phyloP scores from a whole-genome alignment of 1,140 invertebrate genomes.

The Meloidogyne chitwoodi region DNA sequence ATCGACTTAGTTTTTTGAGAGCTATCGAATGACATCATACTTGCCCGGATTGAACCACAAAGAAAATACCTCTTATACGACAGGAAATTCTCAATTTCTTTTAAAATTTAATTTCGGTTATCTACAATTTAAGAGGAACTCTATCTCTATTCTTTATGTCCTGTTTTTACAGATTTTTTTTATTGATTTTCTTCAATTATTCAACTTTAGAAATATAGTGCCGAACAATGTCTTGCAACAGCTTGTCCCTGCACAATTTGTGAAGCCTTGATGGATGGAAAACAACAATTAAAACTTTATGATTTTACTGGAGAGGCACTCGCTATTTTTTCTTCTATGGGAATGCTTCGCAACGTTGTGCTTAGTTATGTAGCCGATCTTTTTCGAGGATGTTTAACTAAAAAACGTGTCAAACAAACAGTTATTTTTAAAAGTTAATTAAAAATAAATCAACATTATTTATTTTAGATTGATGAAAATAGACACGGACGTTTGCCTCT shows the following conservation, averaged over 20 bases:
- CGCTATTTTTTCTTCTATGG: constrained; percentile 1
- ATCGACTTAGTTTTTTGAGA: no score
- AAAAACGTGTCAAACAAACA: constrained; percentile 12
- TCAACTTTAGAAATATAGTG: neutral
- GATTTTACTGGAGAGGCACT: constrained; percentile 6
- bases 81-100: no score
- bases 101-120: no score
- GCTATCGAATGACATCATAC: no score
- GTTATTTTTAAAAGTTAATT: neutral
- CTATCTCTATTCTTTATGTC: no score
- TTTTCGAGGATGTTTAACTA: constrained; percentile 14
- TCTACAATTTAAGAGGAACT: no score
- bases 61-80: no score
- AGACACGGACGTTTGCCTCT: constrained; percentile 21
- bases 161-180: no score
- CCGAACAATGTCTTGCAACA: constrained; percentile 6
- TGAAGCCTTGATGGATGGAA: neutral
- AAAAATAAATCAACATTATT: neutral
- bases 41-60: no score
- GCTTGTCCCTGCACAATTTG: constrained; percentile 10
- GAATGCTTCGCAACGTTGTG: neutral
- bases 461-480: constrained; percentile 20
- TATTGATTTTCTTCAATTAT: neutral
- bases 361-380: constrained; percentile 18
- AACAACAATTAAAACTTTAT: neutral